phyloP scores from a whole-genome alignment of 2,797 vertebrate species.

The Decapterus maruadsi region DNA sequence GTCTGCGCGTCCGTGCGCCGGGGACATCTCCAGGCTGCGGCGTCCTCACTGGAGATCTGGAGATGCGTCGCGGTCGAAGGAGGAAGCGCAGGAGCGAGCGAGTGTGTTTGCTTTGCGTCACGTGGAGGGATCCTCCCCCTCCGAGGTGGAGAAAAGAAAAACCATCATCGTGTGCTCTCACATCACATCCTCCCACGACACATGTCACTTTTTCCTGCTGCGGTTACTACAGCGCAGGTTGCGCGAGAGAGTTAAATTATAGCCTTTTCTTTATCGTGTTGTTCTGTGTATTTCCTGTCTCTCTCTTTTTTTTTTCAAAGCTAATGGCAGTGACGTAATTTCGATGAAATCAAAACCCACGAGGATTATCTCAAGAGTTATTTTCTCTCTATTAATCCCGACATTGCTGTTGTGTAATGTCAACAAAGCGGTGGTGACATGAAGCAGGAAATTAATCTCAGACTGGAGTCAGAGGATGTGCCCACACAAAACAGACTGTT shows the following conservation, averaged over 20 bases:
- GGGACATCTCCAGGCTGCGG: conserved; percentile 46
- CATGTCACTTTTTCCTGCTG: neutral
- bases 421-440: conserved; percentile 14
- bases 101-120: conserved; percentile 25
- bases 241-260: neutral
- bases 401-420: conserved; percentile 27
- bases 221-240: neutral
- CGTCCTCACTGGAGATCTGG: conserved; percentile 33
- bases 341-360: conserved; percentile 16
- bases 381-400: conserved; percentile 34
- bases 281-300: neutral
- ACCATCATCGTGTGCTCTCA: conserved; percentile 17
- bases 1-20: neutral
- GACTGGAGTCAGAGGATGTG: conserved; percentile 23
- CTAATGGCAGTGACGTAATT: conserved; percentile 14
- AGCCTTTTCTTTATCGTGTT: too few relatives aligned
- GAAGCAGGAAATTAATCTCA: conserved; percentile 48
- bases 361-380: conserved; percentile 26
- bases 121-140: conserved; percentile 66
- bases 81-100: conserved; percentile 44
- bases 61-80: conserved; percentile 47
- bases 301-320: neutral
- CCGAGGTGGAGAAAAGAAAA: conserved; percentile 52
- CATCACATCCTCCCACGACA: conserved; percentile 28
- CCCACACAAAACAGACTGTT: neutral